A percentile compares a stretch with the other conserved stretches of the same genome.
phyloP scores from a whole-genome alignment of 2,113 vertebrate species.

The Cromileptes altivelis region DNA sequence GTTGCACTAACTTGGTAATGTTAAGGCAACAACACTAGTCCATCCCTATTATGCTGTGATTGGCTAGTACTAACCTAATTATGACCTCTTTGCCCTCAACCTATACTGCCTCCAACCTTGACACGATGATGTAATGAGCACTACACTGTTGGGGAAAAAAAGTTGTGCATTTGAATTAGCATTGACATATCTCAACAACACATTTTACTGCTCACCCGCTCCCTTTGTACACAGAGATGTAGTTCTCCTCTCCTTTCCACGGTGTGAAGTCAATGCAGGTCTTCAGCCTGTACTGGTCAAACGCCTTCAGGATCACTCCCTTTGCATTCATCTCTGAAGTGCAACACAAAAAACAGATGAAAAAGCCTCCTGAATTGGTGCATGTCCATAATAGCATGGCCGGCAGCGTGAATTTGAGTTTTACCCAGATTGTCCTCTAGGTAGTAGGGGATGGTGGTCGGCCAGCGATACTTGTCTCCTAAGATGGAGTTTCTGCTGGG shows the following conservation, averaged over 20 bases:
- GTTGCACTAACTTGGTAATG: no score
- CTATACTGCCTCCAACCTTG: no score
- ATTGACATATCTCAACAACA: neutral
- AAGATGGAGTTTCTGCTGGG: constrained; percentile 86
- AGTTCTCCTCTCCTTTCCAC: constrained; percentile 91
- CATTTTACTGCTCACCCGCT: constrained; percentile 86
- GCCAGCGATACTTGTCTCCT: constrained; percentile 89
- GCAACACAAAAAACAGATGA: neutral
- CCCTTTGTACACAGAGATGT: constrained; percentile 91
- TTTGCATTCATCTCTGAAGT: constrained; percentile 91
- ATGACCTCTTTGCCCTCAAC: no score
- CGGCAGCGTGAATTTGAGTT: neutral
- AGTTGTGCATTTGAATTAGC: no score
- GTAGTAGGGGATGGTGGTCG: constrained; percentile 88
- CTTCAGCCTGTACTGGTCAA: constrained; percentile 93
- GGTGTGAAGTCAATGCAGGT: constrained; percentile 94
- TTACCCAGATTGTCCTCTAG: constrained; percentile 90
- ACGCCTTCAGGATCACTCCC: constrained; percentile 91
- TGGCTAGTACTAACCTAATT: no score
- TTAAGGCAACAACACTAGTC: no score
- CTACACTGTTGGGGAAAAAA: no score
- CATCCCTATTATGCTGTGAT: no score
- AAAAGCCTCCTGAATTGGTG: neutral
- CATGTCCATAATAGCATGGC: neutral
- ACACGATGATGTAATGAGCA: no score